Evolutionary conservation across 2,797 vertebrate species (phyloP).

Genomic region (Diplodus puntazzo): DNA sequence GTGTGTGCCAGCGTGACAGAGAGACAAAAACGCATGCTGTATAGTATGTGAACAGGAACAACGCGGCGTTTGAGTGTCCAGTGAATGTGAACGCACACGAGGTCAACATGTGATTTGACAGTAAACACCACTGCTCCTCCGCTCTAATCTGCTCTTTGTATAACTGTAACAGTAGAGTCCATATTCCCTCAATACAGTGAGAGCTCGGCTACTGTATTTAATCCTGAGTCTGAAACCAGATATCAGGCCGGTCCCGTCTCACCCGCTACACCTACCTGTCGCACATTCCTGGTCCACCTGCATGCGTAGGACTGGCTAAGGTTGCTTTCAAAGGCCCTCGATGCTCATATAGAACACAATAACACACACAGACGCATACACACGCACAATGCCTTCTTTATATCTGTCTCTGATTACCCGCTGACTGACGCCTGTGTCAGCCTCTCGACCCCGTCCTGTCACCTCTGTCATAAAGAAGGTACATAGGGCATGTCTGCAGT

Average conservation of each 20-base stretch:
- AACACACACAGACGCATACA: conserved; percentile 38
- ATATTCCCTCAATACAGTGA: conserved; percentile 41
- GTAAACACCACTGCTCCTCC: conserved; percentile 32
- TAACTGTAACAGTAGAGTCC: conserved; percentile 61
- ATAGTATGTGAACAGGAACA: conserved; percentile 24
- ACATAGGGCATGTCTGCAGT: conserved; percentile 10
- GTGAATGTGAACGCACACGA: conserved; percentile 37
- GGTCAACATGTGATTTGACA: conserved; percentile 41
- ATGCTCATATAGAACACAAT: conserved; percentile 24
- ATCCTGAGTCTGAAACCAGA: conserved; percentile 70
- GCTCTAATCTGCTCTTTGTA: conserved; percentile 55
- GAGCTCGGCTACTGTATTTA: conserved; percentile 68
- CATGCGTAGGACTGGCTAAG: conserved; percentile 15
- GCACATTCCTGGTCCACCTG: conserved; percentile 64
- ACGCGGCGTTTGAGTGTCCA: conserved; percentile 12
- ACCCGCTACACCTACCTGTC: conserved; percentile 43
- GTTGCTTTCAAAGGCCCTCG: conserved; percentile 35
- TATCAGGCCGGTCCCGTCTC: conserved; percentile 49
- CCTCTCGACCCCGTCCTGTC: conserved; percentile 37
- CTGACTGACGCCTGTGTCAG: conserved; percentile 51
- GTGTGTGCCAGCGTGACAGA: conserved; percentile 4
- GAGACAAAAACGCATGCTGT: conserved; percentile 5
- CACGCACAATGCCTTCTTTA: conserved; percentile 50
- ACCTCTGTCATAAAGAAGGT: conserved; percentile 23
- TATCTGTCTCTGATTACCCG: conserved; percentile 53